Conservation (phyloP, 2,888 invertebrate genomes). For the Drosophila vallismaia region DNA sequence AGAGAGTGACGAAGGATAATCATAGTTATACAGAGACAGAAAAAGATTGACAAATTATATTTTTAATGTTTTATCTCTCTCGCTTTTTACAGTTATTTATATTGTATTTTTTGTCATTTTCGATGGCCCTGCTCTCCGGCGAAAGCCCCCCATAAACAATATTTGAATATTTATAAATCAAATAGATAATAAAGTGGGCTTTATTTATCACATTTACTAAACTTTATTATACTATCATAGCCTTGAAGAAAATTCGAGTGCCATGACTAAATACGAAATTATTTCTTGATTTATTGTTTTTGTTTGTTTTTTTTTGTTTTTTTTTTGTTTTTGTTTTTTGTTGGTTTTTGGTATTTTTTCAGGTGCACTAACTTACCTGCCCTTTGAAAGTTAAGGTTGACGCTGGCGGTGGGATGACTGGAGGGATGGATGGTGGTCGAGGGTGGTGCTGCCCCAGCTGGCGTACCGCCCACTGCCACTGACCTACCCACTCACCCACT, state of each 20-base stretch:
- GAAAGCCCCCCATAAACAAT: constrained; percentile 1
- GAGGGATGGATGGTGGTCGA: constrained; percentile 19
- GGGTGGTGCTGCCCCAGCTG: constrained; percentile 51
- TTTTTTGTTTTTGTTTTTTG: constrained; percentile 2
- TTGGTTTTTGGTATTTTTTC: not conserved
- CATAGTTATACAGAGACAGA: not conserved
- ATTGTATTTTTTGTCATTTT: not conserved
- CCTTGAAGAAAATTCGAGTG: constrained; percentile 2
- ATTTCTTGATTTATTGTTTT: not conserved
- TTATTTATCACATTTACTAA: not conserved
- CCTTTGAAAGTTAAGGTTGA: constrained; percentile 63
- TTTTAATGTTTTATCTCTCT: not conserved
- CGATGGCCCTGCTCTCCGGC: not conserved
- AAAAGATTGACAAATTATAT: not conserved
- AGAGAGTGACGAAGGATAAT: not conserved
- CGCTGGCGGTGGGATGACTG: constrained; percentile 48
- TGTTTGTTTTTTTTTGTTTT: not conserved
- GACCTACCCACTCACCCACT: constrained; percentile 53
- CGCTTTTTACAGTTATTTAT: not conserved
- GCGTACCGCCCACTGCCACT: constrained; percentile 72
- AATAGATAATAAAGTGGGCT: not conserved
- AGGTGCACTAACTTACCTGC: constrained; percentile 68
- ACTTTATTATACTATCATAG: not conserved
- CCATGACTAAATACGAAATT: not conserved
- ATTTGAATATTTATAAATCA: constrained; percentile 7